Conservation (phyloP, 2,888 invertebrate species). For the Dastarcus helophoroides region DNA sequence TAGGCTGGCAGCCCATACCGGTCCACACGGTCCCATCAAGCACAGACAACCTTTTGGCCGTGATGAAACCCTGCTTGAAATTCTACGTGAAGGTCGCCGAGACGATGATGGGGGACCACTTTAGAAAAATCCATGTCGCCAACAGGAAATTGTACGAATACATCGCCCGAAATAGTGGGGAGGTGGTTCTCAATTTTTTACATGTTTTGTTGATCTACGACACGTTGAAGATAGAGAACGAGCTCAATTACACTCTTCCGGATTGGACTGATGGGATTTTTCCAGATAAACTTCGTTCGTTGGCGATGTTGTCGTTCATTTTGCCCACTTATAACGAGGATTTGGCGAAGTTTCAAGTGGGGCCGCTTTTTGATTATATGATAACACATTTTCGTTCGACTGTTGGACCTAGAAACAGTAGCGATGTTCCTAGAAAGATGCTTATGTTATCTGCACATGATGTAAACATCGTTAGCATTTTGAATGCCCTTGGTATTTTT, state of each 20-base stretch:
- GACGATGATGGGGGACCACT: slow-evolving; percentile 28
- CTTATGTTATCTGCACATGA: slow-evolving; percentile 75
- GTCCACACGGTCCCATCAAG: slow-evolving; percentile 55
- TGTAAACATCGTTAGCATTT: slow-evolving; percentile 60
- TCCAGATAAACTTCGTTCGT: slow-evolving; percentile 50
- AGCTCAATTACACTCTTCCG: slow-evolving; percentile 44
- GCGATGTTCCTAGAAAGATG: slow-evolving; percentile 39
- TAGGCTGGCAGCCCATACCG: slow-evolving; percentile 70
- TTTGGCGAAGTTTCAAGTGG: slow-evolving; percentile 48
- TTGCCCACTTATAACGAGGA: slow-evolving; percentile 43
- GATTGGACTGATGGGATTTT: slow-evolving; percentile 36
- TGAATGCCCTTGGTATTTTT: slow-evolving; percentile 60
- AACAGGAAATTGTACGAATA: slow-evolving; percentile 55
- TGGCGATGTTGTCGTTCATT: slow-evolving; percentile 52
- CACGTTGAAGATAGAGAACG: slow-evolving; percentile 53
- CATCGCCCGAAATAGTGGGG: slow-evolving; percentile 51
- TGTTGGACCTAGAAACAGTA: slow-evolving; percentile 28
- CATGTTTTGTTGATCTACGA: slow-evolving; percentile 53
- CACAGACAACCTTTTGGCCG: slow-evolving; percentile 52
- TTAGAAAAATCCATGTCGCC: slow-evolving; percentile 40
- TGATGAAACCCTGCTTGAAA: slow-evolving; percentile 54
- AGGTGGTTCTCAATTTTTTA: slow-evolving; percentile 42
- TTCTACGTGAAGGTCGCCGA: slow-evolving; percentile 44
- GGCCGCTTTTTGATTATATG: slow-evolving; percentile 61
- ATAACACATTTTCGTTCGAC: slow-evolving; percentile 45